These are phyloP conservation scores for Myotis yumanensis DNA, from an alignment of 2,113 vertebrate genomes.

Conservation along the genomic window DNA sequence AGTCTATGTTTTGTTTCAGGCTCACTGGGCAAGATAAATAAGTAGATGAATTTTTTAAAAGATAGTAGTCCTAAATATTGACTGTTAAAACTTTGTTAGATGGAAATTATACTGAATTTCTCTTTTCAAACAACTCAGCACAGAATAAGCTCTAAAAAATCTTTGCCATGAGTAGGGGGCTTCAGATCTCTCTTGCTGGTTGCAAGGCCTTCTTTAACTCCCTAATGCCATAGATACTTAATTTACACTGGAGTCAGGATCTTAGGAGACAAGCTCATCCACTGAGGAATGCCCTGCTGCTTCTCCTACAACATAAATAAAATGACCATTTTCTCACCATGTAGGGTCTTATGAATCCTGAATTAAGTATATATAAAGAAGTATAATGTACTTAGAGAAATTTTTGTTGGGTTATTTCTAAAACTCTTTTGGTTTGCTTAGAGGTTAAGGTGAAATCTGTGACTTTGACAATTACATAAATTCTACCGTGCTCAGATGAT, in stretches of 20 bases:
- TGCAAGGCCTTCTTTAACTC: background rate
- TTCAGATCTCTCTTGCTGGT: background rate
- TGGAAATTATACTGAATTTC: background rate
- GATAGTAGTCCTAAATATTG: background rate
- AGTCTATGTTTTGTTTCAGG: background rate
- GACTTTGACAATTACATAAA: slow-evolving; percentile 77
- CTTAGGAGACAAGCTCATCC: background rate
- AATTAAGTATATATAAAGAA: background rate
- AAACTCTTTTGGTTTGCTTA: slow-evolving; percentile 49
- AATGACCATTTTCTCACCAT: background rate
- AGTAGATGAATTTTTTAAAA: background rate
- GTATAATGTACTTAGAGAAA: background rate
- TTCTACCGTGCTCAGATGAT: slow-evolving; percentile 58
- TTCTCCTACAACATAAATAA: slow-evolving; percentile 14
- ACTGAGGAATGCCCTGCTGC: background rate
- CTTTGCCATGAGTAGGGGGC: background rate
- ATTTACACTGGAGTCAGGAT: background rate
- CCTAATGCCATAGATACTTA: background rate
- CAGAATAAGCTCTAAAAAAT: background rate
- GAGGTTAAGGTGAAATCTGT: slow-evolving; percentile 69
- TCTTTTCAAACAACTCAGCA: background rate
- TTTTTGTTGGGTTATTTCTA: slow-evolving; percentile 48
- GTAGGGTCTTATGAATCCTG: background rate
- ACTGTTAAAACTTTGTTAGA: background rate
- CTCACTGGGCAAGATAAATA: background rate